These are phyloP conservation scores for Rafetus swinhoei DNA, from an alignment of 2,113 vertebrate genomes.

Conservation along the genomic window DNA sequence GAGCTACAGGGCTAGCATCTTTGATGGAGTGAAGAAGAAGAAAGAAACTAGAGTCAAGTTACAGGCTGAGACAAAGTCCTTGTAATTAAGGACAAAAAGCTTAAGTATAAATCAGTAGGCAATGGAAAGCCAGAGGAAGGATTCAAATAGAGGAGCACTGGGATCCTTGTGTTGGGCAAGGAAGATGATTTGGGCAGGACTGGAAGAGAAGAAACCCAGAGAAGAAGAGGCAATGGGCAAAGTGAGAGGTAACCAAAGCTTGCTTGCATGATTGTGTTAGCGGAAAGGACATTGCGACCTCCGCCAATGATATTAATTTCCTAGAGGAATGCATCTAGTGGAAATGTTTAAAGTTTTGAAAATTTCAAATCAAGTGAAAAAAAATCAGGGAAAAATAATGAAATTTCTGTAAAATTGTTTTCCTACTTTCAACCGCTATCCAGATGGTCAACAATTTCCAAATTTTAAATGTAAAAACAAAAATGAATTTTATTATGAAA, in stretches of 20 bases:
- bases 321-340: accelerated
- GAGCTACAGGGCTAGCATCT: too few species aligned
- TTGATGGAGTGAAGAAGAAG: too few species aligned
- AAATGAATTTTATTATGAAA: background rate
- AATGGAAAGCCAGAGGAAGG: too few species aligned
- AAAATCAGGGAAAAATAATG: accelerated
- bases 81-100: too few species aligned
- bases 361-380: background rate
- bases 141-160: background rate
- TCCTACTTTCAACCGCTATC: background rate
- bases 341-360: background rate
- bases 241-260: background rate
- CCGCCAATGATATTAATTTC: background rate
- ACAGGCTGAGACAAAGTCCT: too few species aligned
- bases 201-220: background rate
- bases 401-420: accelerated
- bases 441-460: background rate
- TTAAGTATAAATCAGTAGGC: too few species aligned
- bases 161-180: background rate
- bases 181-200: accelerated
- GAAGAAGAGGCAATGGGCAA: background rate
- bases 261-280: too few species aligned
- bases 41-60: too few species aligned
- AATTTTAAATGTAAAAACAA: background rate
- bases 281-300: background rate